phyloP scores from a whole-genome alignment of 1,140 invertebrate species.

The Triops longicaudatus region DNA sequence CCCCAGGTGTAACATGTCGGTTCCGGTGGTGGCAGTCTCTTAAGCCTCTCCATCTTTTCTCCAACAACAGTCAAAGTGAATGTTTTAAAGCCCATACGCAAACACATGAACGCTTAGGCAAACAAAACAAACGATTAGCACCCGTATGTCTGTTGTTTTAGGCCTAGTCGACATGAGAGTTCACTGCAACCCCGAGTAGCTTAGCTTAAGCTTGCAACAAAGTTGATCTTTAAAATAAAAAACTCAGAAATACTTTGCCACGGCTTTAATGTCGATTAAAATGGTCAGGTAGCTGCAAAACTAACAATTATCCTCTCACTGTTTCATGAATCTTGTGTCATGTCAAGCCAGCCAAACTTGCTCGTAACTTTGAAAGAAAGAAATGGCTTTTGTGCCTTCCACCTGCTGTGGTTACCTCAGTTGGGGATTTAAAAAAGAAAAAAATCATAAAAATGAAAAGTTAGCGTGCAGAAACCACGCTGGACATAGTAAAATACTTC shows the following conservation, averaged over 20 bases:
- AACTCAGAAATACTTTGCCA: background rate
- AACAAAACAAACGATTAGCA: constrained; percentile 6
- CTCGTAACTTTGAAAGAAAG: background rate
- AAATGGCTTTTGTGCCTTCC: background rate
- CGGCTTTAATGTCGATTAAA: background rate
- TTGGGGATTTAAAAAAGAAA: background rate
- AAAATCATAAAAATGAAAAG: too few relatives aligned
- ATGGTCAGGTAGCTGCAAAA: background rate
- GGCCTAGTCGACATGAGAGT: background rate
- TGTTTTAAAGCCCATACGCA: background rate
- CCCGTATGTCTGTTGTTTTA: background rate
- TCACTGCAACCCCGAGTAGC: background rate
- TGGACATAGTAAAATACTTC: background rate
- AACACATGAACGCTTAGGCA: background rate
- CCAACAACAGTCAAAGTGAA: background rate
- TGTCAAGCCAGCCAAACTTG: background rate
- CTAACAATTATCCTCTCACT: background rate
- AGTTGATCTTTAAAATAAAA: background rate
- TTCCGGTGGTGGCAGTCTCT: background rate
- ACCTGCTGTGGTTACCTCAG: background rate
- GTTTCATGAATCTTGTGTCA: background rate
- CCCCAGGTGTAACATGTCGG: background rate
- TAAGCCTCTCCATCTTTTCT: background rate
- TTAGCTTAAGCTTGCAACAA: background rate
- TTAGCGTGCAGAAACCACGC: background rate